These are phyloP conservation scores for Aspidiotus destructor DNA, from an alignment of 2,888 invertebrate genomes.

Conservation along the genomic window DNA sequence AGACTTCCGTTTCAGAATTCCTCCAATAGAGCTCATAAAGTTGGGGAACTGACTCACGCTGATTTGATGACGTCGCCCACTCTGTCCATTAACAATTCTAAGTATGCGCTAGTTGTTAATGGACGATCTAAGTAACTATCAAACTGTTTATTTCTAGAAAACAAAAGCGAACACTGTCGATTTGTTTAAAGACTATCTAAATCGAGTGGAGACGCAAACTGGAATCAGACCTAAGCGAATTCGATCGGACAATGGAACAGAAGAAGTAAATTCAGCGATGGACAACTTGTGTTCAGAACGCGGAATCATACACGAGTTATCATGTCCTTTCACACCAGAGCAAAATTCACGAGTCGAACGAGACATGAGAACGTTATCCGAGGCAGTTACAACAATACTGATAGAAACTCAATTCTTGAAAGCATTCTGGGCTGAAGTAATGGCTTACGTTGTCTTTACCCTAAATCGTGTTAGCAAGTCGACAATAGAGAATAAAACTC, in stretches of 20 bases:
- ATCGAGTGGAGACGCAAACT: conserved; percentile 13
- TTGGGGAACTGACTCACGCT: conserved; percentile 18
- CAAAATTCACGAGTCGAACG: conserved; percentile 40
- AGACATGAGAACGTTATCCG: conserved; percentile 39
- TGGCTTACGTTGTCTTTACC: conserved; percentile 9
- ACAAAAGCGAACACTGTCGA: conserved; percentile 20
- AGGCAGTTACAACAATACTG: conserved; percentile 38
- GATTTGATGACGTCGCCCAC: conserved; percentile 16
- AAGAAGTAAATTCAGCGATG: conserved; percentile 11
- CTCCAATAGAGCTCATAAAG: background rate
- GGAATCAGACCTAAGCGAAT: conserved; percentile 11
- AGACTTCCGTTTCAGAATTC: conserved; percentile 1
- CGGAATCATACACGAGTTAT: conserved; percentile 38
- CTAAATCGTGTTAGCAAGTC: conserved; percentile 12
- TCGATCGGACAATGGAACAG: conserved; percentile 27
- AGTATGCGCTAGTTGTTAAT: conserved; percentile 13
- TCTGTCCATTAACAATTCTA: conserved; percentile 8
- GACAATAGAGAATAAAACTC: conserved; percentile 36
- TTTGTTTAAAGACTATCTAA: conserved; percentile 9
- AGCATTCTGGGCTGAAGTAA: conserved; percentile 42
- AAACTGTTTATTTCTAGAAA: conserved; percentile 24
- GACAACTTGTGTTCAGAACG: background rate
- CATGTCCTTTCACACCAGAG: conserved; percentile 38
- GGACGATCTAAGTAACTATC: conserved; percentile 20
- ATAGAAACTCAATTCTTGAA: conserved; percentile 35